Evolutionary conservation across 1,140 invertebrate genomes (phyloP).

Genomic region (Calephelis virginiensis): DNA sequence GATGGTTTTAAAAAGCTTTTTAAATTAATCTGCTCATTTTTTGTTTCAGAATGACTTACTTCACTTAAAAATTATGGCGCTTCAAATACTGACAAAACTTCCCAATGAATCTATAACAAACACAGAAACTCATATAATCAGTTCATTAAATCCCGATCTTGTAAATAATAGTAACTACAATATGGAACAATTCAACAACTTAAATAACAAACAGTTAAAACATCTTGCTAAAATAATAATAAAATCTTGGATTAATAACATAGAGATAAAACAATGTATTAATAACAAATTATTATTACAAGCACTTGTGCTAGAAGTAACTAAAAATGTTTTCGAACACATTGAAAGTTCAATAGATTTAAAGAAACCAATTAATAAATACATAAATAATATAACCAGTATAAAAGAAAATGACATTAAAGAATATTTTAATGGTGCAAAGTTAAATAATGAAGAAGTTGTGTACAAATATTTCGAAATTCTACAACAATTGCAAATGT

Average conservation of each 20-base stretch:
- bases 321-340: slow-evolving; percentile 47
- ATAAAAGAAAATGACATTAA: slow-evolving; percentile 47
- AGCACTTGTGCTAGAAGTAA: slow-evolving; percentile 45
- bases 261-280: slow-evolving; percentile 36
- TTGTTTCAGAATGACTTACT: slow-evolving; percentile 58
- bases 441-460: slow-evolving; percentile 39
- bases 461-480: slow-evolving; percentile 43
- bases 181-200: slow-evolving; percentile 48
- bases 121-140: slow-evolving; percentile 52
- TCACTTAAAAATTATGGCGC: slow-evolving; percentile 48
- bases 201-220: slow-evolving; percentile 51
- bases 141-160: slow-evolving; percentile 39
- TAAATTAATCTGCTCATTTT: slow-evolving; percentile 13
- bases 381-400: slow-evolving; percentile 40
- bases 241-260: slow-evolving; percentile 39
- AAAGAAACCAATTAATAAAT: slow-evolving; percentile 52
- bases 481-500: slow-evolving; percentile 50
- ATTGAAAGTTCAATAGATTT: slow-evolving; percentile 48
- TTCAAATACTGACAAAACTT: slow-evolving; percentile 36
- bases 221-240: slow-evolving; percentile 51
- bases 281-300: slow-evolving; percentile 52
- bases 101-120: slow-evolving; percentile 31
- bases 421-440: slow-evolving; percentile 43
- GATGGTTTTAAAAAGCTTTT: not conserved
- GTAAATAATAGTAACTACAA: slow-evolving; percentile 38